Percentiles rank a stretch among this genome's conserved stretches.
Evolutionary conservation across 2,797 vertebrate genomes (phyloP).

Genomic region (Amazona ochrocephala): DNA sequence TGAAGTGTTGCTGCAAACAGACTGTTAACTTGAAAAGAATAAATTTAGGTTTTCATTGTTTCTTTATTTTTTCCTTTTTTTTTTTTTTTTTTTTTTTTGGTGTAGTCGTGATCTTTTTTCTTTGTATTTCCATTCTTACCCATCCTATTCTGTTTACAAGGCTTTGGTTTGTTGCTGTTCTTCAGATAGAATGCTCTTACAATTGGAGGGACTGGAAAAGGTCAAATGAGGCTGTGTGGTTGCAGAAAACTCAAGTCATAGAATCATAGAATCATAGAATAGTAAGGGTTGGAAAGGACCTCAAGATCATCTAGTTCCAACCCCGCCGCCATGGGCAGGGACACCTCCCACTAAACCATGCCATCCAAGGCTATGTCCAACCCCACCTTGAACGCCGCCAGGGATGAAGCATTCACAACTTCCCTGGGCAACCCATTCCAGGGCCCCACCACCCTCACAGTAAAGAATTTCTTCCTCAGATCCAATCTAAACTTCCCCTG

Average conservation of each 20-base stretch:
- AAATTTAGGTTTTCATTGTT: not conserved
- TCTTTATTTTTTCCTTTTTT: not conserved
- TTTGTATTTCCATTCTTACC: not conserved
- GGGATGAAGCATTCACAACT: too few species aligned
- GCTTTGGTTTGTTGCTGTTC: not conserved
- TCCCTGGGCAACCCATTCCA: too few species aligned
- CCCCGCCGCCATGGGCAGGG: too few species aligned
- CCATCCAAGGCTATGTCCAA: too few species aligned
- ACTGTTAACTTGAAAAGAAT: not conserved
- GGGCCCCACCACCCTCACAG: too few species aligned
- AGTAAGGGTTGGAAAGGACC: too few species aligned
- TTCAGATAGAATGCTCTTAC: not conserved
- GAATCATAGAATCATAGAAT: too few species aligned
- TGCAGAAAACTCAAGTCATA: not conserved
- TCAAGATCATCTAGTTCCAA: too few species aligned
- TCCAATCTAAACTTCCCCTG: too few species aligned
- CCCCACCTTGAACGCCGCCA: too few species aligned
- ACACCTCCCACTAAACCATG: too few species aligned
- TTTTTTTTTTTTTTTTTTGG: not conserved
- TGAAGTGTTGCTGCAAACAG: not conserved
- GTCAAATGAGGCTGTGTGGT: not conserved
- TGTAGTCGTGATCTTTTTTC: not conserved
- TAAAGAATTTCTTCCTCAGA: too few species aligned
- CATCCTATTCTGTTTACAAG: not conserved
- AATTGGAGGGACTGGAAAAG: not conserved